Evolutionary conservation across 2,797 vertebrate genomes (phyloP).

Genomic region (Ispidina picta): DNA sequence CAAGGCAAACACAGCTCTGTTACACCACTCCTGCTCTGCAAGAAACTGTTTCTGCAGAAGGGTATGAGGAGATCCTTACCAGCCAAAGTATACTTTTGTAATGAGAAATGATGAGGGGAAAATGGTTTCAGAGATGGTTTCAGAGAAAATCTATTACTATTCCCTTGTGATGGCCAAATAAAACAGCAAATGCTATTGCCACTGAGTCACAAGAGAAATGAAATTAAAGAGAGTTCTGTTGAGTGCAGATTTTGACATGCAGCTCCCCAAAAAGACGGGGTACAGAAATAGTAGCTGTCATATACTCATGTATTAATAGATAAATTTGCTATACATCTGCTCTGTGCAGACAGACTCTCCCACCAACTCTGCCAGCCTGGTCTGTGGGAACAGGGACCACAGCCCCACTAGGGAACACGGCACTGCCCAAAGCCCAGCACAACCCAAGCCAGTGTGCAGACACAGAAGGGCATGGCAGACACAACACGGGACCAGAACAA

Average conservation of each 20-base stretch:
- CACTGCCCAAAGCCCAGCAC: background rate
- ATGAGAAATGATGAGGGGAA: constrained; percentile 67
- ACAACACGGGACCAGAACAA: background rate
- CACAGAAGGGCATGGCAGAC: constrained; percentile 9
- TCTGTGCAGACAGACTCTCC: constrained; percentile 24
- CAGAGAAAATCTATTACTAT: constrained; percentile 69
- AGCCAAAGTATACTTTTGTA: constrained; percentile 50
- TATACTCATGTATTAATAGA: constrained; percentile 42
- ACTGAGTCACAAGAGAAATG: constrained; percentile 38
- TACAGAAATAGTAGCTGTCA: constrained; percentile 39
- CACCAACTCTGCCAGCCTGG: constrained; percentile 18
- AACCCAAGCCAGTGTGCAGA: background rate
- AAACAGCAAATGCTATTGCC: constrained; percentile 53
- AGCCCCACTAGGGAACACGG: background rate
- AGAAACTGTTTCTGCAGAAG: constrained; percentile 44
- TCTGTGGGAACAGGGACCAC: constrained; percentile 6
- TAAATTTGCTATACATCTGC: constrained; percentile 25
- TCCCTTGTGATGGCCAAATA: constrained; percentile 63
- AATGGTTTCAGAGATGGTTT: constrained; percentile 69
- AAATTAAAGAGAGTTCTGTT: constrained; percentile 55
- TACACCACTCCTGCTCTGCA: constrained; percentile 20
- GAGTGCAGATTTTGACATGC: constrained; percentile 38
- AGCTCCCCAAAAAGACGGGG: constrained; percentile 27
- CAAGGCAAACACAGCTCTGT: constrained; percentile 15
- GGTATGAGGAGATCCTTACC: constrained; percentile 33